Conservation (phyloP, 2,888 invertebrate species). For the Pristionchus fissidentatus region DNA sequence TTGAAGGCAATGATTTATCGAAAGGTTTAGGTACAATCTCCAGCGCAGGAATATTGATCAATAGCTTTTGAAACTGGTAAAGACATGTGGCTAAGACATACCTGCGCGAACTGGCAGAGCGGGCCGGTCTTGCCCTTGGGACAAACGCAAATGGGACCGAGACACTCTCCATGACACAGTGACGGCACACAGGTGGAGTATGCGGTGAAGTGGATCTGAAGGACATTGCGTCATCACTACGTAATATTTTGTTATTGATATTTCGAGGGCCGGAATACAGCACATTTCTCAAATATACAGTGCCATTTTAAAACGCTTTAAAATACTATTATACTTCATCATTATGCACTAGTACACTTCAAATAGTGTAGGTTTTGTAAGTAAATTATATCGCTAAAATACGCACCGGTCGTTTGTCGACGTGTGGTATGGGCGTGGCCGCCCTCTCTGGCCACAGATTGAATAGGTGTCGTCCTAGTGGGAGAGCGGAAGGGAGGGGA, state of each 20-base stretch:
- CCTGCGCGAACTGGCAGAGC: conserved; percentile 45
- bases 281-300: no score
- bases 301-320: no score
- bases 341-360: no score
- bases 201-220: conserved; percentile 67
- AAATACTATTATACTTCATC: no score
- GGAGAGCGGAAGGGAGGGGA: conserved; percentile 58
- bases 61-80: not conserved
- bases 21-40: no score
- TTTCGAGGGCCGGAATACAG: no score
- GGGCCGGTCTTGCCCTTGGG: conserved; percentile 60
- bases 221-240: not conserved
- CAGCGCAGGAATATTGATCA: no score
- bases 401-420: conserved; percentile 47
- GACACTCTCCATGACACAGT: conserved; percentile 64
- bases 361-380: no score
- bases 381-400: not conserved
- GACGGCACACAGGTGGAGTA: conserved; percentile 61
- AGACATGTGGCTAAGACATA: not conserved
- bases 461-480: conserved; percentile 60
- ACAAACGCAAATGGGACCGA: conserved; percentile 69
- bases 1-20: no score
- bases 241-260: no score
- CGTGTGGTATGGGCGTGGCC: conserved; percentile 33
- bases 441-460: conserved; percentile 49